Conservation (phyloP, 1,140 invertebrate genomes). For the Ostrea edulis region DNA sequence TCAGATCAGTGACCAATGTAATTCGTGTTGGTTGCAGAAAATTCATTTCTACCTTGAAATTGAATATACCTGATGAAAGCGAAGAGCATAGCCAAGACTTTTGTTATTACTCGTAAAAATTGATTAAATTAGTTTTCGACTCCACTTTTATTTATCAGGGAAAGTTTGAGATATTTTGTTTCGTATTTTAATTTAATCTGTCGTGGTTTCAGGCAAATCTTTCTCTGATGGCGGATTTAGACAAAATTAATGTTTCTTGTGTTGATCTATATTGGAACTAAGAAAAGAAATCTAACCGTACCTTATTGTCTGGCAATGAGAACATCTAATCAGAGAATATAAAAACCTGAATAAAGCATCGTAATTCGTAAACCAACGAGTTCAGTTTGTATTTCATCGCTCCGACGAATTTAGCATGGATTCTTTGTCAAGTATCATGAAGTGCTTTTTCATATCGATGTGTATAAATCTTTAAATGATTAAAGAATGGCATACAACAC, state of each 20-base stretch:
- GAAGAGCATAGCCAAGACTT: neutral
- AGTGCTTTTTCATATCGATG: neutral
- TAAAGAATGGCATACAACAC: too few relatives aligned
- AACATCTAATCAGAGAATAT: neutral
- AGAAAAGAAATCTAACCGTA: neutral
- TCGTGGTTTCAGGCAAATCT: neutral
- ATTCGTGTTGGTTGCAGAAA: neutral
- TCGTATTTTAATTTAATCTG: slow-evolving; percentile 28
- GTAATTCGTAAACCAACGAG: neutral
- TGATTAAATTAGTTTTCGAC: slow-evolving; percentile 34
- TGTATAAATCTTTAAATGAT: neutral
- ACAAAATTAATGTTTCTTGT: neutral
- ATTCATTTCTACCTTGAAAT: slow-evolving; percentile 22
- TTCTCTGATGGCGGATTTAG: neutral
- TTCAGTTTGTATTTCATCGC: neutral
- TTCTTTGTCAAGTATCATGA: neutral
- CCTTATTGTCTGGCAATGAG: neutral
- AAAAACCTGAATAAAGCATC: neutral
- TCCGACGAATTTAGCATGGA: neutral
- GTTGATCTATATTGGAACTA: neutral
- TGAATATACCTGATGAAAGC: slow-evolving; percentile 22
- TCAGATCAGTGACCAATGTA: neutral
- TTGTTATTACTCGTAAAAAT: slow-evolving; percentile 38
- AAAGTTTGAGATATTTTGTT: slow-evolving; percentile 29
- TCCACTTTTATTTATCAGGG: slow-evolving; percentile 34